Conservation (phyloP, 2,113 vertebrate genomes). For the Zonotrichia leucophrys region DNA sequence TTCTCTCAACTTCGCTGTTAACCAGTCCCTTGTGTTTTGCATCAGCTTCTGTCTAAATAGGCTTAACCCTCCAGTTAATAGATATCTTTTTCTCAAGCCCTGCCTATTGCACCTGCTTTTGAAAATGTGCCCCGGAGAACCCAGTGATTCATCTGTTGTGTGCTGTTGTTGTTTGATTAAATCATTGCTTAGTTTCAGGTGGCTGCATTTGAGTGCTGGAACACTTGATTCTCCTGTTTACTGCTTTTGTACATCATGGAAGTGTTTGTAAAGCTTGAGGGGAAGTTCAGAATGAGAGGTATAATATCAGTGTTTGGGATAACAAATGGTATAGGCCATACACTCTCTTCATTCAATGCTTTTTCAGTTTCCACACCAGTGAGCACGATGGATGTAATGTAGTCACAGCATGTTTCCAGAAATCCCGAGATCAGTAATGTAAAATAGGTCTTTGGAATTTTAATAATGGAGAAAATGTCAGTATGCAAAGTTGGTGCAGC, state of each 20-base stretch:
- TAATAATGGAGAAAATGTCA: conserved; percentile 57
- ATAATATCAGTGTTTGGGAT: conserved; percentile 25
- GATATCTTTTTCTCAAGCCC: conserved; percentile 59
- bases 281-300: conserved; percentile 27
- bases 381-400: conserved; percentile 55
- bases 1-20: conserved; percentile 23
- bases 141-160: conserved; percentile 26
- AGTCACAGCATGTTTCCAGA: conserved; percentile 66
- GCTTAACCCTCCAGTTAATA: conserved; percentile 47
- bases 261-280: conserved; percentile 42
- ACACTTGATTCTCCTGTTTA: conserved; percentile 55
- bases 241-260: conserved; percentile 1
- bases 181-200: conserved; percentile 65
- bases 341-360: conserved; percentile 31
- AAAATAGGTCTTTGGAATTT: conserved; percentile 64
- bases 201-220: conserved; percentile 31
- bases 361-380: conserved; percentile 60
- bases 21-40: conserved; percentile 43
- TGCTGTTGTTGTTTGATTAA: conserved; percentile 34
- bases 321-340: conserved; percentile 40
- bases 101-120: conserved; percentile 65
- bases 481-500: conserved; percentile 35
- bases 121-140: conserved; percentile 48
- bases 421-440: conserved; percentile 60
- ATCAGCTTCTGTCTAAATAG: conserved; percentile 52